Conservation (phyloP, 2,113 vertebrate genomes). For the Acinonyx jubatus region DNA sequence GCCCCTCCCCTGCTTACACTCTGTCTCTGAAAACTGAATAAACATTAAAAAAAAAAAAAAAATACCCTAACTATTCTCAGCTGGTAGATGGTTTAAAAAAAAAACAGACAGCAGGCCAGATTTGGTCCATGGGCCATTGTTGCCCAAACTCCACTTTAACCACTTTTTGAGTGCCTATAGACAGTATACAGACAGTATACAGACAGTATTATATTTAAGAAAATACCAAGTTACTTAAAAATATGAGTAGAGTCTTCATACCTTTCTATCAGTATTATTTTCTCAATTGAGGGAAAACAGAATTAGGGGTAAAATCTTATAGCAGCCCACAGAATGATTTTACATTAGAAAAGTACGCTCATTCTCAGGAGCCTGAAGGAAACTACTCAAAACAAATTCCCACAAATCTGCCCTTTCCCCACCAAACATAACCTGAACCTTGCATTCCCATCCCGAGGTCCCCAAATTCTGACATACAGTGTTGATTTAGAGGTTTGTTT, state of each 20-base stretch:
- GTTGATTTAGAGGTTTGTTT: neutral
- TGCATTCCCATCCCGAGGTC: neutral
- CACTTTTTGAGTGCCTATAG: neutral
- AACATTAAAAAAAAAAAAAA: neutral
- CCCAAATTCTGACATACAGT: neutral
- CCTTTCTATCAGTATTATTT: neutral
- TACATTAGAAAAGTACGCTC: neutral
- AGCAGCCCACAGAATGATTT: neutral
- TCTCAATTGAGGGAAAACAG: neutral
- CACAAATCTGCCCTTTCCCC: neutral
- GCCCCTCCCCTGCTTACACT: too few relatives aligned
- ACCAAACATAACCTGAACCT: neutral
- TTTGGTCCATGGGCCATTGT: neutral
- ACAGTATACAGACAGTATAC: neutral
- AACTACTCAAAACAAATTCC: neutral
- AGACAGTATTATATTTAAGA: neutral
- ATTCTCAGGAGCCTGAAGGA: neutral
- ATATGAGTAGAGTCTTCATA: conserved; percentile 9
- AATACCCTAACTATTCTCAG: neutral
- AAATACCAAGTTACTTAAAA: conserved; percentile 39
- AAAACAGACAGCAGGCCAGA: neutral
- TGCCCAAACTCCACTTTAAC: neutral
- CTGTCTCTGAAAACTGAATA: too few relatives aligned
- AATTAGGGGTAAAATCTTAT: neutral
- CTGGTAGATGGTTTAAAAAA: neutral